Base-by-base conservation (phyloP, 2,113 vertebrate species). In the Synchiropus splendidus region DNA sequence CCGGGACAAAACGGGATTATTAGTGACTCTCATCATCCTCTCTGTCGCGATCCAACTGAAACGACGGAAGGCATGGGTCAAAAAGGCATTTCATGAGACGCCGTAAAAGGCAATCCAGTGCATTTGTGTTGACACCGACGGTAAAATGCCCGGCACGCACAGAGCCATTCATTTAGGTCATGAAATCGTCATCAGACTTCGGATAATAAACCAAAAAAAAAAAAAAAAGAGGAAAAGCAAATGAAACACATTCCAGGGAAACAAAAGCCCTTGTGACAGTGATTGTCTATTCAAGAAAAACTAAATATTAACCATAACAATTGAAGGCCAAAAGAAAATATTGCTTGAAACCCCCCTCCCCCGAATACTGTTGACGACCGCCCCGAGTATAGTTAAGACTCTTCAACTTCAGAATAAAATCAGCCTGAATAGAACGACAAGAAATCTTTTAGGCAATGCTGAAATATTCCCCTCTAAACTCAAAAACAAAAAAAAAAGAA, bases 201-300 rank as follows among this genome's bases (percentile, higher is more conserved):
- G n/a, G n/a, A n/a, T n/a, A n/a, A 59, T 57, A 18, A 41, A 36
- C 2, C 6, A 10, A 12, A 38, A 12, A 52, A 17, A 12, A 0
- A 31, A 49, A 18, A 11, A 41, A 6, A 3, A 32, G 48, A 36
- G 17, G 2, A 42, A 49, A 10, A 33, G 57, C 48, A 60, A 61
- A 11, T 3, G 10, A 70, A 76, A 82, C 74, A 77, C 75, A 78
- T 80, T 82, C 72, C 72, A 79, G 72, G 74, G 76, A 86, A 84
- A 78, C 72, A 80, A 84, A 86, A 86, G 82, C 82, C 81, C 82
- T 86, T 86, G 74, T 77, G 79, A 83, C 80, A 84, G 78, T 86
- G 84, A 86, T 86, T 86, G 84, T 86, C 84, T 77, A 71, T 83
- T 80, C 66, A 80, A 74, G 64, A 79, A 27, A n/a, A 27, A 27